These are phyloP conservation scores for Ictidomys tridecemlineatus DNA, from an alignment of 2,113 vertebrate species.

Conservation along the genomic window DNA sequence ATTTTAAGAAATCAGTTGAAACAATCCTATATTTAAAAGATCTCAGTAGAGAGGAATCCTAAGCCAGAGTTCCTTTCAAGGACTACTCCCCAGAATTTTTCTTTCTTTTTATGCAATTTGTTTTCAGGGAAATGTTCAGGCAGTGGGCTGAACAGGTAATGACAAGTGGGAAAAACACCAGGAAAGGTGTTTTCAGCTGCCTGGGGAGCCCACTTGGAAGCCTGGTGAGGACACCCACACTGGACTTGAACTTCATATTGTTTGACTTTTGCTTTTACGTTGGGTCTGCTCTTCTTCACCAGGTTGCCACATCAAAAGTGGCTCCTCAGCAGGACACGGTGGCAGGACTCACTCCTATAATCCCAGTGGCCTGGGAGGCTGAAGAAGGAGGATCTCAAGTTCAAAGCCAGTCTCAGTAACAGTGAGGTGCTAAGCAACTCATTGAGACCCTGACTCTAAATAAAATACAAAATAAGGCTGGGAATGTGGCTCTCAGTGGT, in stretches of 20 bases:
- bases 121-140: background rate
- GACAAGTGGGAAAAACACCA: background rate
- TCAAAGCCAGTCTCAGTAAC: too few species aligned
- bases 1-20: background rate
- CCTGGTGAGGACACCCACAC: background rate
- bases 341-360: too few species aligned
- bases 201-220: background rate
- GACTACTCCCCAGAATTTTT: background rate
- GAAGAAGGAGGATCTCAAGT: too few species aligned
- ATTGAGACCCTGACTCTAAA: too few species aligned
- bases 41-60: background rate
- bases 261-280: background rate
- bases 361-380: too few species aligned
- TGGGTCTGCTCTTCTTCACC: background rate
- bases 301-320: background rate
- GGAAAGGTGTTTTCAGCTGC: background rate
- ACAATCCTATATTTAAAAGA: background rate
- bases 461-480: too few species aligned
- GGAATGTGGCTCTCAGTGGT: too few species aligned
- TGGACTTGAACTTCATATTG: background rate
- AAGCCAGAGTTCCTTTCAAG: slow-evolving; percentile 10
- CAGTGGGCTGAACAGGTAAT: background rate
- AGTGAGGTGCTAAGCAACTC: too few species aligned
- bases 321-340: too few species aligned
- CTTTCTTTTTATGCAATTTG: background rate